phyloP scores from a whole-genome alignment of 2,797 vertebrate genomes.

The Typhlichthys eigenmanni region DNA sequence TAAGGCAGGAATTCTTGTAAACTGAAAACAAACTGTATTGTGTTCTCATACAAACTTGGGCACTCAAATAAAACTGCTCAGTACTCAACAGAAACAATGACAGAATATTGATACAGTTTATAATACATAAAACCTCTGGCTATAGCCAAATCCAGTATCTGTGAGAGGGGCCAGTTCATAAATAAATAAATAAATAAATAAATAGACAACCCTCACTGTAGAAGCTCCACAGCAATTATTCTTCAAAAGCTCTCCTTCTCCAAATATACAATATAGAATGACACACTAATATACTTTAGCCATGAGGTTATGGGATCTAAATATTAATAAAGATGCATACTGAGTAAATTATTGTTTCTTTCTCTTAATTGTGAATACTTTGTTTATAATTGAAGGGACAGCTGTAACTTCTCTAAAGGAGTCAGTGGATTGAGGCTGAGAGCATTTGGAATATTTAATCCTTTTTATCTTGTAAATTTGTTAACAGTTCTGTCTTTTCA shows the following conservation, averaged over 20 bases:
- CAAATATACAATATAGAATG: too few relatives aligned
- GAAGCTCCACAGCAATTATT: background rate
- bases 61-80: constrained; percentile 36
- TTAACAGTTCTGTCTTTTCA: background rate
- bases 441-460: too few relatives aligned
- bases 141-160: constrained; percentile 24
- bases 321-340: too few relatives aligned
- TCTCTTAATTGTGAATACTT: too few relatives aligned
- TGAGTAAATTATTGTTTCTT: too few relatives aligned
- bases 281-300: too few relatives aligned
- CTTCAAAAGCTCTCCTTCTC: too few relatives aligned
- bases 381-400: too few relatives aligned
- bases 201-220: constrained; percentile 4
- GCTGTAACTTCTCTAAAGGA: too few relatives aligned
- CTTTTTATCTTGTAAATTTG: too few relatives aligned
- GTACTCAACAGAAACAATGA: constrained; percentile 35
- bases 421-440: too few relatives aligned
- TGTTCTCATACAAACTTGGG: constrained; percentile 33
- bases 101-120: constrained; percentile 47
- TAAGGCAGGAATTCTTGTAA: constrained; percentile 46
- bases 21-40: constrained; percentile 64
- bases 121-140: constrained; percentile 21
- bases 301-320: too few relatives aligned
- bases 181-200: background rate
- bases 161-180: background rate